phyloP scores from a whole-genome alignment of 2,888 invertebrate genomes.

The Linnaemya vulpina region DNA sequence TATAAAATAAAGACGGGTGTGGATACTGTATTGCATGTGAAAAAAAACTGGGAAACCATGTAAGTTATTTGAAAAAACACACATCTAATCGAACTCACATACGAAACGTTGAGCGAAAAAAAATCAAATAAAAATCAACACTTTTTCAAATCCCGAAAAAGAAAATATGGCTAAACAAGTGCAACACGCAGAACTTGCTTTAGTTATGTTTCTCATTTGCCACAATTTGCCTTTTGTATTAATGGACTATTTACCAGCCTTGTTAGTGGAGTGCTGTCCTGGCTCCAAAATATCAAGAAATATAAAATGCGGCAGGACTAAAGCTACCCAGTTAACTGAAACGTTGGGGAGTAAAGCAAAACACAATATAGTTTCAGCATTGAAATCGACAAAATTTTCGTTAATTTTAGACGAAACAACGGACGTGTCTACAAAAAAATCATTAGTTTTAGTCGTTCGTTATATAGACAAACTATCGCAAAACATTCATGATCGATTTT shows the following conservation, averaged over 20 bases:
- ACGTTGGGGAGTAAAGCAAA: constrained; percentile 1
- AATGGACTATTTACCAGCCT: constrained; percentile 37
- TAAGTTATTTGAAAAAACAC: constrained; percentile 31
- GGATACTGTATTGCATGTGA: constrained; percentile 31
- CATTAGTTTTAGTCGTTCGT: background rate
- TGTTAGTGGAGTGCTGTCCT: constrained; percentile 31
- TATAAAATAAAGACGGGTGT: constrained; percentile 15
- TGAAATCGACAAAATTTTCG: constrained; percentile 12
- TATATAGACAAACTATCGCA: background rate
- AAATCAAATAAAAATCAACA: background rate
- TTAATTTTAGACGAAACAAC: constrained; percentile 15
- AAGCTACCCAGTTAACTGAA: constrained; percentile 9
- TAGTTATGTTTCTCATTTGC: constrained; percentile 40
- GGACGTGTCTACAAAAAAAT: constrained; percentile 27
- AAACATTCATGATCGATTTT: constrained; percentile 1
- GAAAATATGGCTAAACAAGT: constrained; percentile 9
- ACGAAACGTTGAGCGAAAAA: constrained; percentile 7
- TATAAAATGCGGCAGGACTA: constrained; percentile 33
- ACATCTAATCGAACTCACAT: background rate
- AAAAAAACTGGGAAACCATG: constrained; percentile 20
- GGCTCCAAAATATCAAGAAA: constrained; percentile 4
- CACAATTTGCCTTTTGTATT: constrained; percentile 42
- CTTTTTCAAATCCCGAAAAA: background rate
- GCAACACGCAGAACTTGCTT: background rate
- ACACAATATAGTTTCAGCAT: background rate